Percentiles rank a stretch among this genome's conserved stretches.
Conservation (phyloP, 2,797 vertebrate genomes). For the Squalus acanthias region DNA sequence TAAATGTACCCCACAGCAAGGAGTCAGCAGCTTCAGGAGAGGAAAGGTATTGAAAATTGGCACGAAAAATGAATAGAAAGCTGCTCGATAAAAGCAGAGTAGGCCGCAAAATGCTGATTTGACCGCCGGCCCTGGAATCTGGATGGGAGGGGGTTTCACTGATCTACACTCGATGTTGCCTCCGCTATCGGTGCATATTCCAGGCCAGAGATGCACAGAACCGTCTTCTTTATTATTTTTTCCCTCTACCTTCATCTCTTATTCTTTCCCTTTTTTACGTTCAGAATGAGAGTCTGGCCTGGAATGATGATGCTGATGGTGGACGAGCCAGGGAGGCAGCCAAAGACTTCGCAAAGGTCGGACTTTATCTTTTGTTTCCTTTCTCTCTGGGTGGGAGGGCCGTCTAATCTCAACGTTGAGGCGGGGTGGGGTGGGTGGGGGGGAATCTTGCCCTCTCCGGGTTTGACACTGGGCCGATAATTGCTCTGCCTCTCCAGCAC, state of each 20-base stretch:
- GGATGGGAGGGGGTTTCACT: background rate
- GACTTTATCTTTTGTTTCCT: constrained; percentile 42
- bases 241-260: background rate
- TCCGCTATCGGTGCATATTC: background rate
- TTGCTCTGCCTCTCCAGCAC: background rate
- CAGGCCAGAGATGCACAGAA: background rate
- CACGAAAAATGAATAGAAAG: too few species aligned
- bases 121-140: background rate
- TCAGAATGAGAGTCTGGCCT: constrained; percentile 71
- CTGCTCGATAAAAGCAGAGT: too few species aligned
- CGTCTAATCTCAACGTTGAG: too few species aligned
- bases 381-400: background rate
- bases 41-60: background rate
- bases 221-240: background rate
- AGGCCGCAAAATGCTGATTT: background rate
- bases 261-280: constrained; percentile 40
- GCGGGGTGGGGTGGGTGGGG: background rate
- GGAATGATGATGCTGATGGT: constrained; percentile 79
- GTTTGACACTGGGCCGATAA: background rate
- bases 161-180: background rate
- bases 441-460: background rate
- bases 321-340: constrained; percentile 81
- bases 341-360: constrained; percentile 92
- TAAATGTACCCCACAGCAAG: background rate
- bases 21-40: background rate